phyloP scores from a whole-genome alignment of 1,140 invertebrate genomes.

The Campoletis sonorensis region DNA sequence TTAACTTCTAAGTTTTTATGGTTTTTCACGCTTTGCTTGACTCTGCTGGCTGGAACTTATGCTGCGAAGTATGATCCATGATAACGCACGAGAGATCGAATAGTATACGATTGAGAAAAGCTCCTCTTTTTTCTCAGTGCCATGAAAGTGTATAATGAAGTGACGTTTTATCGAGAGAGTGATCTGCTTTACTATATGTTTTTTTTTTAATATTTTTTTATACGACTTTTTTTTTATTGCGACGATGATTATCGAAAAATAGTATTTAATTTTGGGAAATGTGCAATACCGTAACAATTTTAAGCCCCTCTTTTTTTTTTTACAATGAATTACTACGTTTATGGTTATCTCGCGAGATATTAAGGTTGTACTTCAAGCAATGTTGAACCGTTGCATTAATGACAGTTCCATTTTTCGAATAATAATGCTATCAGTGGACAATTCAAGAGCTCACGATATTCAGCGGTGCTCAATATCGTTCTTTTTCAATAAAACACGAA shows the following conservation, averaged over 20 bases:
- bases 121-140: conserved; percentile 16
- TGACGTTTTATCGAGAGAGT: neutral
- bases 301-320: neutral
- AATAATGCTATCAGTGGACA: too few species aligned
- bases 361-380: neutral
- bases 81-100: neutral
- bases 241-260: conserved; percentile 23
- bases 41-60: too few species aligned
- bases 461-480: too few species aligned
- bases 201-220: neutral
- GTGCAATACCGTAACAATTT: conserved; percentile 51
- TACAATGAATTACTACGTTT: neutral
- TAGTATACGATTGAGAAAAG: neutral
- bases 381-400: neutral
- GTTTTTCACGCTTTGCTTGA: too few species aligned
- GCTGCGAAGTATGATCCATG: too few species aligned
- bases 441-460: too few species aligned
- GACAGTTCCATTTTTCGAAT: too few species aligned
- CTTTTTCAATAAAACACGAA: too few species aligned
- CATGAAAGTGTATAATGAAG: conserved; percentile 1
- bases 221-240: neutral
- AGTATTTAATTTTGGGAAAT: conserved; percentile 47
- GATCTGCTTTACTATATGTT: neutral
- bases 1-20: too few species aligned
- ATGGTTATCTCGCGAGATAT: neutral